Evolutionary conservation across 1,140 invertebrate species (phyloP), one percentile per base, ranked within the genome.

Genomic region (Lasioglossum baleicum): DNA sequence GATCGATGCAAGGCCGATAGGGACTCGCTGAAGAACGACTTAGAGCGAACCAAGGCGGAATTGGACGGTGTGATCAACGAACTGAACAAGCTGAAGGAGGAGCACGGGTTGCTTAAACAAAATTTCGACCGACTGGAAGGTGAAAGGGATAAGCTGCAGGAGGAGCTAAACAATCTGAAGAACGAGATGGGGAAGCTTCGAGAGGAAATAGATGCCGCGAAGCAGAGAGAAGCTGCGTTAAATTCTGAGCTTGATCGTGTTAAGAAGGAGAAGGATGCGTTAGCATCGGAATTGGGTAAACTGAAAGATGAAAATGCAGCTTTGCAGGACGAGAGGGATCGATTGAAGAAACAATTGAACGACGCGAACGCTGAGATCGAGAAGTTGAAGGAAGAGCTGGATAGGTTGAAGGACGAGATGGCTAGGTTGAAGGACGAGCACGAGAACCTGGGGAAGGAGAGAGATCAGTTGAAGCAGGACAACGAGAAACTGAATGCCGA

Each of bases 291-390:
- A 66, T 61, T 84, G 35, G 71, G n/a, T 13, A 65, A 35, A 11
- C 58, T 83, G 77, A 87, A 72, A 53, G 64, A 75, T 26, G 77
- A 75, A 20, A 40, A 78, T 63, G 35, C n/a, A 17, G 69, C 61
- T 35, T 56, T 80, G 71, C 65, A 31, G 72, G 68, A 63, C 11
- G 70, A 81, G 35, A 61, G 71, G 35, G 74, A 69, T 51, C 42
- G 42, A 6, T 76, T 87, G 65, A 87, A 78, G 56, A 78, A 79
- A 66, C 74, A 86, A 60, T 48, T 84, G 44, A 48, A 40, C 22
- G 67, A 78, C 15, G n/a, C 56, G n/a, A 81, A 51, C 66, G 80
- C 60, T 15, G 71, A 64, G 56, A 85, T 78, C 31, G 69, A 82
- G 61, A 79, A n/a, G 63, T 22, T 83, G 68, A 79, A 56, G 17